Base-by-base conservation (phyloP, 2,797 vertebrate genomes). In the Pempheris klunzingeri region DNA sequence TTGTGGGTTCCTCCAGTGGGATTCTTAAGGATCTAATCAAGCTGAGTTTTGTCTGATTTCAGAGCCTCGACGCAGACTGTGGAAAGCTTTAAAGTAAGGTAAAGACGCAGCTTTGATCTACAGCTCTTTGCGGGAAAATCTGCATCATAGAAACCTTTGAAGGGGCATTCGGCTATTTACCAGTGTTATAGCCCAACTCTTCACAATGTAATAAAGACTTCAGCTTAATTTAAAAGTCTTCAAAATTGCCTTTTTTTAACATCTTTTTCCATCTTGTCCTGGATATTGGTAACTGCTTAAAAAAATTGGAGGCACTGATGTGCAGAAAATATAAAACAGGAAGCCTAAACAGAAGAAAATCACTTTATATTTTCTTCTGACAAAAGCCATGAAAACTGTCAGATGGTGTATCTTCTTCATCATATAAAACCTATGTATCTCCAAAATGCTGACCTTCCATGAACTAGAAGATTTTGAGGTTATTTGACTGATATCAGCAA, bases 11-110 rank as follows among this genome's bases (percentile, higher is more conserved):
- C 24, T 66, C 30, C 30, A 22, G 43, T 11, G 38, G 28, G 43
- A 50, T 22, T 66, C 60, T 49, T 36, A 41, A 60, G 62, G 47
- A 59, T 39, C 55, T 9, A 36, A 73, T 71, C 50, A 59, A 55
- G 50, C 44, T 0, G 4, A 54, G 41, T 54, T 69, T 41, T 50
- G 36, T 4, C 22, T 11, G 39, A 5, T 74, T 57, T 39, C 18
- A 26, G 13, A 46, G 26, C 58, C 13, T 10, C 5, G 4, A 7
- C 26, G 32, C 14, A 14, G 58, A 61, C 18, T 11, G 30, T n/a
- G 43, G 44, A 44, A 54, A 32, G 15, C 50, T 61, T 18, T 44
- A 61, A 57, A 30, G 46, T 34, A 5, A 46, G 34, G 36, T 52
- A 2, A 75, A 67, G 17, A 34, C 59, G 36, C 26, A 54, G 41